Evolutionary conservation across 1,140 invertebrate genomes (phyloP), one percentile per base, ranked within the genome.

Genomic region (Ostrea edulis): DNA sequence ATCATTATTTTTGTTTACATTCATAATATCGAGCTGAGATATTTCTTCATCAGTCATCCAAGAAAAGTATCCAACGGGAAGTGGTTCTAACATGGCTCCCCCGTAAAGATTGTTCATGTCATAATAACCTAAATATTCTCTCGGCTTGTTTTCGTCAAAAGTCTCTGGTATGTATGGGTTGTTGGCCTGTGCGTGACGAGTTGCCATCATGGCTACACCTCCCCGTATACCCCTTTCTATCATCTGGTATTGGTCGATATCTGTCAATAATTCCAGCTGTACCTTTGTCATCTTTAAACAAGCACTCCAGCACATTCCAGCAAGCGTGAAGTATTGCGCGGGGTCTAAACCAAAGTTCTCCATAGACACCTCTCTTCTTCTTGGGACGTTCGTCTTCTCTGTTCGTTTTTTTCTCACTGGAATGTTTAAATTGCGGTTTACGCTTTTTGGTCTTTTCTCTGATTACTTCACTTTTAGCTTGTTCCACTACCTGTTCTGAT

Each of bases 151-250:
- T 14, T 71, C 44, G 58, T 87, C 77, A 51, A 54, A 83, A 3
- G 85, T 77, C 7, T 86, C 77, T 25, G 86, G 81, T 51, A 88
- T 35, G n/a, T 86, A 88, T 3, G 68, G 71, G 81, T 88, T 88
- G 51, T 88, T 88, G 29, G 83, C 87, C 51, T 87, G 29, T 8
- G 86, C 29, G 29, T 88, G 82, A 58, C 55, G 51, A 14, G 53
- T 87, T 55, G 77, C 35, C 29, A 87, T 87, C 54, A 71, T 83
- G 25, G 86, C 35, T 22, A 87, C 44, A 68, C 86, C 86, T 62
- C 86, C 86, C 7, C 86, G 71, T 8, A 83, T 44, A 12, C 86
- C 86, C 29, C 22, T 62, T 35, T 87, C 53, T 22, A 87, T 65
- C 12, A 84, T 62, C 11, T 83, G 55, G 52, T 87, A 87, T 52